phyloP scores from a whole-genome alignment of 2,888 invertebrate species.

The Polia nebulosa region DNA sequence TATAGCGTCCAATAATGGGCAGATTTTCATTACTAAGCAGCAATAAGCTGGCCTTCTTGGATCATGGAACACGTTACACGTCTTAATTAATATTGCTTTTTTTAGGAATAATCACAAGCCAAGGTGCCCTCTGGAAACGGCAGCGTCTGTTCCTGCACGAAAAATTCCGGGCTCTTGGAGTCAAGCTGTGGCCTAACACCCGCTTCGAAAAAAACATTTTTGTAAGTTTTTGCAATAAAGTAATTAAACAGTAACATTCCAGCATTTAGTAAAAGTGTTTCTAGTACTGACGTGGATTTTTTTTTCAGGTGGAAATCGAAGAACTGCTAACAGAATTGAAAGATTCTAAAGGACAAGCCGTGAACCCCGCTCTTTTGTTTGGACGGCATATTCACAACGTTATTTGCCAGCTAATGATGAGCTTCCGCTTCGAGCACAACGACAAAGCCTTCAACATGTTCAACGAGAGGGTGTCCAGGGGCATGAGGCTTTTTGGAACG shows the following conservation, averaged over 20 bases:
- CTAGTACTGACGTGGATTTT: neutral
- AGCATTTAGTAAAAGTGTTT: neutral
- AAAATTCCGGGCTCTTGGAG: slow-evolving; percentile 95
- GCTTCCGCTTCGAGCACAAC: slow-evolving; percentile 93
- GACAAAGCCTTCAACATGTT: slow-evolving; percentile 93
- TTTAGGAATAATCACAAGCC: slow-evolving; percentile 83
- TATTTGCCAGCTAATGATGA: slow-evolving; percentile 96
- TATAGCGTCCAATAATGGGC: neutral
- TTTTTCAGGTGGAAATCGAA: slow-evolving; percentile 91
- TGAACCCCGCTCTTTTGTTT: slow-evolving; percentile 92
- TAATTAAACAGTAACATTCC: neutral
- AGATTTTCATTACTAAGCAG: neutral
- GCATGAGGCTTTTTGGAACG: slow-evolving; percentile 95
- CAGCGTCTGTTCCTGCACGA: slow-evolving; percentile 95
- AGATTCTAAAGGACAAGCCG: slow-evolving; percentile 77
- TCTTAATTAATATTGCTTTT: slow-evolving; percentile 38
- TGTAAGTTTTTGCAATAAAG: slow-evolving; percentile 86
- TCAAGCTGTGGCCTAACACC: slow-evolving; percentile 93
- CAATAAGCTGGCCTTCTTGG: slow-evolving; percentile 25
- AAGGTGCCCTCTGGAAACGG: slow-evolving; percentile 96
- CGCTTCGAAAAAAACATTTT: slow-evolving; percentile 94
- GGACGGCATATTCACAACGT: slow-evolving; percentile 96
- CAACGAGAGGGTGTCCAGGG: slow-evolving; percentile 94
- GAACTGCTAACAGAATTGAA: slow-evolving; percentile 88
- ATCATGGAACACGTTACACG: slow-evolving; percentile 1